Conservation (phyloP, 2,113 vertebrate genomes). For the Pagrus major region DNA sequence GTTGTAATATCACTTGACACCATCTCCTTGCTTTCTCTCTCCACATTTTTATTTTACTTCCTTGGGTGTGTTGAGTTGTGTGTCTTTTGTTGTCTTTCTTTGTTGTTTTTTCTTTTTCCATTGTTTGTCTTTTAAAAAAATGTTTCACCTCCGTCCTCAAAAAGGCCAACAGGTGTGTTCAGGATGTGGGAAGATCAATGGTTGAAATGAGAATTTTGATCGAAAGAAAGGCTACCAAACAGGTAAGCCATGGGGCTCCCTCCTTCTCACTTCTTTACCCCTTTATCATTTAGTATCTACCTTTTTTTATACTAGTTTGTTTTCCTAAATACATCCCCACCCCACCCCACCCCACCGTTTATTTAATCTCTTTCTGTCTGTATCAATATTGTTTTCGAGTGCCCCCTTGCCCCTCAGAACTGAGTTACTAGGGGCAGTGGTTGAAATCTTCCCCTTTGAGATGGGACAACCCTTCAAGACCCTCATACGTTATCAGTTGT, state of each 20-base stretch:
- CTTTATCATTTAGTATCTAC: background rate
- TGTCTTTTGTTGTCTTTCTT: background rate
- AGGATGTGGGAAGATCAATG: conserved; percentile 52
- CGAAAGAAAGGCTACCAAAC: conserved; percentile 21
- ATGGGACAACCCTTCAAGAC: too few relatives aligned
- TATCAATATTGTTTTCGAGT: background rate
- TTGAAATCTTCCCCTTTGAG: too few relatives aligned
- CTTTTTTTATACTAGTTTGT: background rate
- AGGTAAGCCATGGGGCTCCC: background rate
- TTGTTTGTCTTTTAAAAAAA: background rate
- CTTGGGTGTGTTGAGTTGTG: too few relatives aligned
- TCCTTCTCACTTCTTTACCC: background rate
- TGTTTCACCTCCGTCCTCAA: background rate
- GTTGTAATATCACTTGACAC: too few relatives aligned
- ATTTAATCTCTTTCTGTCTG: background rate
- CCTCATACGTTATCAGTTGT: too few relatives aligned
- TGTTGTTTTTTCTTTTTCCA: background rate
- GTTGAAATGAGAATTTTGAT: conserved; percentile 65
- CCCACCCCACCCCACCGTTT: background rate
- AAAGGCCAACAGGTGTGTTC: conserved; percentile 27
- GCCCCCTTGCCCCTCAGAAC: too few relatives aligned
- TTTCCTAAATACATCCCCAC: conserved; percentile 6
- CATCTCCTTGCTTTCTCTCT: background rate
- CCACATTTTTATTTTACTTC: background rate
- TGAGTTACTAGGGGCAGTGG: too few relatives aligned